Conservation (phyloP, 2,888 invertebrate genomes). For the Nephrotoma guestfalica region DNA sequence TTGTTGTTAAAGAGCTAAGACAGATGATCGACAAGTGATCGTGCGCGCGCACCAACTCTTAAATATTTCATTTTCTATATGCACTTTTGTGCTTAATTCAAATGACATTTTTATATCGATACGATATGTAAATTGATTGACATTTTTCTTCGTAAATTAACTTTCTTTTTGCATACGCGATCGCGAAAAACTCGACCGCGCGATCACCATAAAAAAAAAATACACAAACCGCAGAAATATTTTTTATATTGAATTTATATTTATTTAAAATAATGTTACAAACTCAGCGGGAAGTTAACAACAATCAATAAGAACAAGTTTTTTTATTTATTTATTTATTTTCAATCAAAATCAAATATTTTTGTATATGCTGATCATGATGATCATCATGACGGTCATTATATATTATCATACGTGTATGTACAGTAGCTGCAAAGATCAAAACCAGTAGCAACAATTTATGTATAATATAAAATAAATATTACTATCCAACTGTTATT, state of each 20-base stretch:
- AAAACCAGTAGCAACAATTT: neutral
- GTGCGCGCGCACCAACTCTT: neutral
- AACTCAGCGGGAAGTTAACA: neutral
- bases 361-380: neutral
- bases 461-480: neutral
- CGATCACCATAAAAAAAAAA: neutral
- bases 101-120: neutral
- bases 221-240: neutral
- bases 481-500: constrained; percentile 1
- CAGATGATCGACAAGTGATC: neutral
- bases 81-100: neutral
- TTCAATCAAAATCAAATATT: neutral
- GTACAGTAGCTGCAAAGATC: neutral
- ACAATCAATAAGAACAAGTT: neutral
- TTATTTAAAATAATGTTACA: neutral
- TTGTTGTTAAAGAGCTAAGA: neutral
- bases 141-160: neutral
- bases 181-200: neutral
- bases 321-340: neutral
- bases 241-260: neutral
- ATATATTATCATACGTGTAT: neutral
- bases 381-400: neutral
- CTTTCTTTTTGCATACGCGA: neutral
- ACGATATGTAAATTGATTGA: neutral
- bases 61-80: neutral